Evolutionary conservation across 2,888 invertebrate genomes (phyloP), one percentile per base, ranked within the genome.

Genomic region (Pseudeuparius sepicola): DNA sequence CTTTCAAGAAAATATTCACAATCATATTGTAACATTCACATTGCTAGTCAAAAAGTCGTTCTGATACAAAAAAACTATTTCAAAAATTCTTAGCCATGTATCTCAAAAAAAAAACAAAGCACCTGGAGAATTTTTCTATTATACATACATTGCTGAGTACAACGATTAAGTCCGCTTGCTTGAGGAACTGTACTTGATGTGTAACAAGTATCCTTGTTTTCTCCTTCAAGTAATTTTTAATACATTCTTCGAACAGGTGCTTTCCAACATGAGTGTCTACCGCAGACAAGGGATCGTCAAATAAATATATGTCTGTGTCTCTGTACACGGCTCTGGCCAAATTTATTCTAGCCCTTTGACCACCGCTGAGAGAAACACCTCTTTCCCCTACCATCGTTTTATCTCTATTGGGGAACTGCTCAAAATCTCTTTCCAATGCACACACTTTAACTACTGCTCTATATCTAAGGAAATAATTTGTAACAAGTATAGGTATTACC

Each of bases 231-330:
- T 66, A 63, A 2, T 66, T 63, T 10, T 62, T 63, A 34, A 84
- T 75, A 31, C 83, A 86, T 58, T 80, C 71, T 31, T 83, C 73
- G 51, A 85, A 84, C 6, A 87, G 61, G 56, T 81, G 78, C 40
- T 75, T 71, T 1, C 79, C 78, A 7, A 87, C 85, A 40, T 77
- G 75, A 1, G 80, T 68, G 56, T 87, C 87, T 0, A 87, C 85
- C 1, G 86, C 85, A 39, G 80, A 80, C 2, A 87, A 59, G 0
- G 86, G 85, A 61, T 87, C 86, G 54, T 87, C 86, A 15, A 87
- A 62, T 3, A 87, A 60, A 52, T 84, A 86, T 40, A 87, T 72
- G 49, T 80, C 74, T 13, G 84, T 79, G 51, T 82, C 70, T 54
- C 76, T 70, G 49, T 87, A 88, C 34, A 87, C 71, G 3, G 85